Conservation (phyloP, 2,113 vertebrate species). For the Spea bombifrons region DNA sequence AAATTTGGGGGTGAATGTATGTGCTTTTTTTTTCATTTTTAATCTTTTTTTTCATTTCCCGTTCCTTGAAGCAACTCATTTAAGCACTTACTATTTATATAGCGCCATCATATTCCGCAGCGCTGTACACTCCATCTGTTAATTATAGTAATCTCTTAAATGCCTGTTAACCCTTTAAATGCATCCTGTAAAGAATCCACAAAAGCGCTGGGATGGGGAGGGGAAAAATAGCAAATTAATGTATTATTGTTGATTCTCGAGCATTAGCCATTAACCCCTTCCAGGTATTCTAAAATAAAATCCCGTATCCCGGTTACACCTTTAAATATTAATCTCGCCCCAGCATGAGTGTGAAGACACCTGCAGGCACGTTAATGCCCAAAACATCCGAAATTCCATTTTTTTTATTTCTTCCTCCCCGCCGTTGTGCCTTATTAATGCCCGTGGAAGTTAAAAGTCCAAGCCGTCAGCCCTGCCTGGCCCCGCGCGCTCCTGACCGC, state of each 20-base stretch:
- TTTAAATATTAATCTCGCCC: slow-evolving; percentile 8
- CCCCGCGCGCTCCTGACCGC: slow-evolving; percentile 18
- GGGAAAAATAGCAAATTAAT: too few relatives aligned
- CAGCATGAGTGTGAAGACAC: not conserved
- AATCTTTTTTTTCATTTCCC: too few relatives aligned
- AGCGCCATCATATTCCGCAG: too few relatives aligned
- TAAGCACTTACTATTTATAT: too few relatives aligned
- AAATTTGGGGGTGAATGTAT: too few relatives aligned
- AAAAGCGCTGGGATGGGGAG: too few relatives aligned
- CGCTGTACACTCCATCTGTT: too few relatives aligned
- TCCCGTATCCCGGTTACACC: not conserved
- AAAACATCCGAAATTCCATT: not conserved
- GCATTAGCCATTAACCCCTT: not conserved
- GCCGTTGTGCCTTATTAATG: not conserved
- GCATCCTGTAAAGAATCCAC: too few relatives aligned
- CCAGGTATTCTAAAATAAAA: not conserved
- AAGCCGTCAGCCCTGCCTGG: slow-evolving; percentile 30
- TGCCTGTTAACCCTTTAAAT: too few relatives aligned
- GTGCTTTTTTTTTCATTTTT: too few relatives aligned
- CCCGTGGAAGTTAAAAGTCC: slow-evolving; percentile 20
- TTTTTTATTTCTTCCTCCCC: not conserved
- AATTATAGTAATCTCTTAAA: too few relatives aligned
- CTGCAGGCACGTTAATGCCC: not conserved
- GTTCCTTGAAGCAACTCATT: too few relatives aligned
- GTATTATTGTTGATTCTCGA: not conserved